Base-by-base conservation (phyloP, 2,797 vertebrate species). In the Gallinago solitaria region DNA sequence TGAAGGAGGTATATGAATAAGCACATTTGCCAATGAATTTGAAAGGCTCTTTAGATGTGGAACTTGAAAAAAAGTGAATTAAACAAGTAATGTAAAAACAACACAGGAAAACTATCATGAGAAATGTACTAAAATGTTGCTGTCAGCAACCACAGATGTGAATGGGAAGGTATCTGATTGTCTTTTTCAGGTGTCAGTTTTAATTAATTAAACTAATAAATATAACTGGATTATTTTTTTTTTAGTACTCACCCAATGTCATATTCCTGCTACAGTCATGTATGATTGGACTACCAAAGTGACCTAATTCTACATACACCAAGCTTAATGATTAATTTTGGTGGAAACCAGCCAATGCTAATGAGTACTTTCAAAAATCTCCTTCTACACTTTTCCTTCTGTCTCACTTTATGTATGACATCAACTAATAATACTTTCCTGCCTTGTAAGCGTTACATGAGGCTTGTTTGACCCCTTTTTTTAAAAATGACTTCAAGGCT, bases 51-150 rank as follows among this genome's bases (percentile, higher is more conserved):
- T 86, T 86, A 19, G 15, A 9, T 6, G 7, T 33, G 12, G 13
- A 89, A 53, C 4, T 79, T 73, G 18, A 68, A 87, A 80, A 89
- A 89, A 91, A 14, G 11, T 35, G 19, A 45, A 50, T 75, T 82
- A 79, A 90, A 64, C 7, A 73, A 37, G 25, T 70, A 54, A 39
- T 2, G 16, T 50, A 63, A 51, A 83, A 71, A 9, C 1, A 2
- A 11, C 9, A n/a, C 4, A 21, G 5, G 16, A 76, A 65, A 76
- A 39, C 2, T 19, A 50, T n/a, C 0, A 63, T 3, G 12, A 78
- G 76, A 78, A 45, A 41, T 27, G 2, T 87, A 76, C 54, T 37
- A 33, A 82, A 89, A 56, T 2, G 2, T 65, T 64, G 17, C 12
- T 9, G 21, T 39, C 13, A 11, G 4, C 41, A 59, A 59, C 11